Evolutionary conservation across 2,797 vertebrate genomes (phyloP).

Genomic region (Hippocampus kuda): DNA sequence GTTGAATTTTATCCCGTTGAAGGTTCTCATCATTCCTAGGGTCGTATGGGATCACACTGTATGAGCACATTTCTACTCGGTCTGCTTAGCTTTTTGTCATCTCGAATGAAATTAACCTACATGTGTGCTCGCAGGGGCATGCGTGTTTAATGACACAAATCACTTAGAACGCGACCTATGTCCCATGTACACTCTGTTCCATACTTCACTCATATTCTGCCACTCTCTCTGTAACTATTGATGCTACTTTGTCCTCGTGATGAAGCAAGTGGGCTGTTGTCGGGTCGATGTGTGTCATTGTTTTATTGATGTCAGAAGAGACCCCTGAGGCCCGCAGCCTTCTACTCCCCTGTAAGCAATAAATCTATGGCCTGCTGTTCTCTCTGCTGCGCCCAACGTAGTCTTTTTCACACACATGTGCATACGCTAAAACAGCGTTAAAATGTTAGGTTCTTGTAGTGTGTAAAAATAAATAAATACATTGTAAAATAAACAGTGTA

Average conservation of each 20-base stretch:
- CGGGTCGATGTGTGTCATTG: constrained; percentile 67
- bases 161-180: not conserved
- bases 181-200: constrained; percentile 10
- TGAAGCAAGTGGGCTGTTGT: constrained; percentile 58
- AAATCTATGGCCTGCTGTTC: constrained; percentile 63
- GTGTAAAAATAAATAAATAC: not conserved
- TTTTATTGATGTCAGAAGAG: constrained; percentile 68
- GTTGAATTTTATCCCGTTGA: too few species aligned
- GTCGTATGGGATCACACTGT: too few species aligned
- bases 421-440: not conserved
- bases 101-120: too few species aligned
- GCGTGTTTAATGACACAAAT: constrained; percentile 3
- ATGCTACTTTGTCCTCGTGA: constrained; percentile 61
- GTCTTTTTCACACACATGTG: constrained; percentile 15
- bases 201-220: constrained; percentile 7
- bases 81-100: too few species aligned
- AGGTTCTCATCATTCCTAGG: too few species aligned
- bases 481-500: not conserved
- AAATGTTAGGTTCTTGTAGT: not conserved
- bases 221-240: constrained; percentile 52
- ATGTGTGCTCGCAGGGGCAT: not conserved
- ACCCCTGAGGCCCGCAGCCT: constrained; percentile 60
- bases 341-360: constrained; percentile 65
- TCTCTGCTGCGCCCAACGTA: constrained; percentile 11
- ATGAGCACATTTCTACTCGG: too few species aligned